phyloP scores from a whole-genome alignment of 2,113 vertebrate genomes.

The Crotalus tigris region DNA sequence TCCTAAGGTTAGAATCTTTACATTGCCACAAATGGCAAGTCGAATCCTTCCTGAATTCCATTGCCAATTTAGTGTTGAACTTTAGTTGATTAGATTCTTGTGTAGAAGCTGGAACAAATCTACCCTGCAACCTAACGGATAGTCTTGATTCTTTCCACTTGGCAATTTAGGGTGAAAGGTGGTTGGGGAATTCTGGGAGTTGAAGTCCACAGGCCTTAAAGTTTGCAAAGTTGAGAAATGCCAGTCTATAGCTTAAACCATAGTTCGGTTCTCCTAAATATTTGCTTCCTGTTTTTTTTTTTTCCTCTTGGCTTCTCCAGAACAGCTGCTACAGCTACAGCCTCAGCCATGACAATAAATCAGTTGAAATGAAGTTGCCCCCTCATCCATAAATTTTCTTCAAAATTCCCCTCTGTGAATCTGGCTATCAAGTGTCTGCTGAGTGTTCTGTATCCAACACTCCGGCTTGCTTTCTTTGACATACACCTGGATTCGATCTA shows the following conservation, averaged over 20 bases:
- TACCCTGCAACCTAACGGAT: neutral
- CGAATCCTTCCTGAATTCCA: too few relatives aligned
- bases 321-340: neutral
- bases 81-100: too few relatives aligned
- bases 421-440: neutral
- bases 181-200: neutral
- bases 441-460: neutral
- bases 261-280: neutral
- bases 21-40: too few relatives aligned
- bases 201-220: neutral
- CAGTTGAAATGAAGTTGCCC: neutral
- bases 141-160: neutral
- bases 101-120: too few relatives aligned
- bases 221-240: neutral
- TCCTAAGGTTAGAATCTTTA: too few relatives aligned
- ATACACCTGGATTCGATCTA: slow-evolving; percentile 6
- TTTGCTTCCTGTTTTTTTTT: too few relatives aligned
- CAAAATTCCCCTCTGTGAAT: neutral
- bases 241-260: neutral
- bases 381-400: neutral
- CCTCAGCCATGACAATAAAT: neutral
- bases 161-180: neutral
- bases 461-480: neutral
- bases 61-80: too few relatives aligned
- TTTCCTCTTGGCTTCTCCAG: neutral